These are phyloP conservation scores for Sycophila sp. DNA, from an alignment of 1,140 invertebrate species.

Conservation along the genomic window DNA sequence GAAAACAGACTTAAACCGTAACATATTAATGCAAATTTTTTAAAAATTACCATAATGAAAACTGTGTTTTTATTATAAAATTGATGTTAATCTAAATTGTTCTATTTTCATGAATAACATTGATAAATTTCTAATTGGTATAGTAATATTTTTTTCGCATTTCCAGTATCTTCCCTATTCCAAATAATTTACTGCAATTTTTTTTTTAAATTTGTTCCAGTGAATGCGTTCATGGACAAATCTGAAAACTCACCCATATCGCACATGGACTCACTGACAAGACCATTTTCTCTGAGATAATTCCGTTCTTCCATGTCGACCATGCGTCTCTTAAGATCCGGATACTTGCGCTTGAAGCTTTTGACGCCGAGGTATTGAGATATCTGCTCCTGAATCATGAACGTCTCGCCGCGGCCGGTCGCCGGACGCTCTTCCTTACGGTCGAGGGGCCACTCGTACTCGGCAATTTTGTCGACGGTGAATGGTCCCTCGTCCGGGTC, in stretches of 20 bases:
- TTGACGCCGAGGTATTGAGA: constrained; percentile 92
- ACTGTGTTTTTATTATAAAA: too few relatives aligned
- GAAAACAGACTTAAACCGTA: too few relatives aligned
- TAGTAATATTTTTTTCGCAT: too few relatives aligned
- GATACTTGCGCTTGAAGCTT: constrained; percentile 95
- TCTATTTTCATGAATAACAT: too few relatives aligned
- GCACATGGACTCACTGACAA: constrained; percentile 92
- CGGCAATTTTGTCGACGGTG: constrained; percentile 87
- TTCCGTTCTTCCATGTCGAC: constrained; percentile 91
- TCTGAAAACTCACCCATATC: constrained; percentile 76
- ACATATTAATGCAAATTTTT: too few relatives aligned
- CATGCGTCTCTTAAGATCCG: constrained; percentile 83
- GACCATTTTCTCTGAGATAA: constrained; percentile 83
- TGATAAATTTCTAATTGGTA: too few relatives aligned
- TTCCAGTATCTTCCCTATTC: too few relatives aligned
- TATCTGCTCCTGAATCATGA: constrained; percentile 92
- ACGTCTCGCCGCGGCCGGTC: constrained; percentile 76
- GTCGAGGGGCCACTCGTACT: constrained; percentile 92
- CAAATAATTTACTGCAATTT: constrained; percentile 6
- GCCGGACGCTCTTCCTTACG: constrained; percentile 90
- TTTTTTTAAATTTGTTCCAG: not conserved
- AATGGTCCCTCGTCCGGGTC: constrained; percentile 78
- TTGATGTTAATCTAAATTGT: too few relatives aligned
- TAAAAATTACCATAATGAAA: too few relatives aligned
- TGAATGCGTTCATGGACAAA: too few relatives aligned